Percentiles rank a stretch among this genome's conserved stretches.
These are phyloP conservation scores for Bedellia somnulentella DNA, from an alignment of 2,888 invertebrate species.

Conservation along the genomic window DNA sequence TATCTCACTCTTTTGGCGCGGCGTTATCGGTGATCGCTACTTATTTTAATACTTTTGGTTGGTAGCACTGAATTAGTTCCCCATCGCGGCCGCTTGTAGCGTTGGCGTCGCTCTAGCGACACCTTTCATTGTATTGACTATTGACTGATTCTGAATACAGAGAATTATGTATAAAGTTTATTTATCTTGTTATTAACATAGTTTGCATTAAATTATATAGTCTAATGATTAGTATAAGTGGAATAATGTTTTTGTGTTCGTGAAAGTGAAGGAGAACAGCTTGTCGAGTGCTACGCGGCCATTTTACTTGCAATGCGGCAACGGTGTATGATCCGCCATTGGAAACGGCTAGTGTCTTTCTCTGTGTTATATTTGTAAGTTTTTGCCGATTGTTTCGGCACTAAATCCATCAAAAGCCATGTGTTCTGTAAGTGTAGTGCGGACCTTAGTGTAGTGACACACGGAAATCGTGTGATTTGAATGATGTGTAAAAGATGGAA, in stretches of 20 bases:
- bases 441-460: slow-evolving; percentile 61
- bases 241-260: slow-evolving; percentile 54
- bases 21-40: no score
- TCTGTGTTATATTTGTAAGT: slow-evolving; percentile 64
- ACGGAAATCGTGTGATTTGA: slow-evolving; percentile 62
- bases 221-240: slow-evolving; percentile 55
- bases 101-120: slow-evolving; percentile 68
- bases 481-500: slow-evolving; percentile 74
- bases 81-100: slow-evolving; percentile 59
- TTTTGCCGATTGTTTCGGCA: slow-evolving; percentile 50
- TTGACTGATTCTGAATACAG: slow-evolving; percentile 67
- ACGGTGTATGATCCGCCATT: slow-evolving; percentile 74
- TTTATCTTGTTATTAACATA: slow-evolving; percentile 60
- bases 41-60: no score
- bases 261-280: slow-evolving; percentile 55
- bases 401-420: slow-evolving; percentile 54
- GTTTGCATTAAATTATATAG: slow-evolving; percentile 47
- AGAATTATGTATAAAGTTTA: slow-evolving; percentile 67
- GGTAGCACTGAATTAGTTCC: slow-evolving; percentile 50
- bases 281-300: slow-evolving; percentile 66
- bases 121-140: slow-evolving; percentile 76
- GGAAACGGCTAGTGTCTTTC: slow-evolving; percentile 70
- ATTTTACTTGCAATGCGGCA: slow-evolving; percentile 74
- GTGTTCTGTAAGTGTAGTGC: slow-evolving; percentile 60
- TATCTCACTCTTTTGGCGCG: no score